Percentiles rank a stretch among this genome's conserved stretches.
Evolutionary conservation across 2,113 vertebrate genomes (phyloP).

Genomic region (Aspidoscelis tigris): DNA sequence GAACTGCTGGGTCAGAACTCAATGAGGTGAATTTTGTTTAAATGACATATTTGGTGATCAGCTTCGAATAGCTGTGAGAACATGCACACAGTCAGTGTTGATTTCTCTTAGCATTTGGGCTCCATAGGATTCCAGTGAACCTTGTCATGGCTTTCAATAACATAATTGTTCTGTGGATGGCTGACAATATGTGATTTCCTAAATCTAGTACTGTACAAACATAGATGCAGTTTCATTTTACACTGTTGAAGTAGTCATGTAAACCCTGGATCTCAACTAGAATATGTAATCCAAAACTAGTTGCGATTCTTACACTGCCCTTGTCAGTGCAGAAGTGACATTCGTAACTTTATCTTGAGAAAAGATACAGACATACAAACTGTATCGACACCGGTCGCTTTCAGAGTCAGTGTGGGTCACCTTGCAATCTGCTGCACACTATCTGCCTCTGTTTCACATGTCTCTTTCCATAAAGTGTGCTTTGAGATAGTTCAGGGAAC

Average conservation of each 20-base stretch:
- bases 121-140: slow-evolving; percentile 65
- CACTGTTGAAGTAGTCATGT: slow-evolving; percentile 67
- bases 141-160: slow-evolving; percentile 75
- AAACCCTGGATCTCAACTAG: slow-evolving; percentile 74
- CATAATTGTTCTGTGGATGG: slow-evolving; percentile 77
- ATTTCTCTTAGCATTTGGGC: slow-evolving; percentile 64
- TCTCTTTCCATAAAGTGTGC: slow-evolving; percentile 76
- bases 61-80: slow-evolving; percentile 69
- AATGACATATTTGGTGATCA: slow-evolving; percentile 81
- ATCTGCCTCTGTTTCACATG: slow-evolving; percentile 47
- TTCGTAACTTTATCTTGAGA: slow-evolving; percentile 42
- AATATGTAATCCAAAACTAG: slow-evolving; percentile 71
- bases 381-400: slow-evolving; percentile 69
- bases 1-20: slow-evolving; percentile 89
- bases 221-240: slow-evolving; percentile 70
- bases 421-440: slow-evolving; percentile 76
- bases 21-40: slow-evolving; percentile 86
- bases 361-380: slow-evolving; percentile 60
- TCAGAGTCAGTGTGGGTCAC: slow-evolving; percentile 74
- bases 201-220: slow-evolving; percentile 75
- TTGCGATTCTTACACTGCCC: slow-evolving; percentile 70
- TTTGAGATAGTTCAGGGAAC: slow-evolving; percentile 80
- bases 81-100: slow-evolving; percentile 62
- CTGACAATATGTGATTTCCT: slow-evolving; percentile 70
- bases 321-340: slow-evolving; percentile 67